Conservation (phyloP, 2,888 invertebrate genomes). For the Schrankia costaestrigalis region DNA sequence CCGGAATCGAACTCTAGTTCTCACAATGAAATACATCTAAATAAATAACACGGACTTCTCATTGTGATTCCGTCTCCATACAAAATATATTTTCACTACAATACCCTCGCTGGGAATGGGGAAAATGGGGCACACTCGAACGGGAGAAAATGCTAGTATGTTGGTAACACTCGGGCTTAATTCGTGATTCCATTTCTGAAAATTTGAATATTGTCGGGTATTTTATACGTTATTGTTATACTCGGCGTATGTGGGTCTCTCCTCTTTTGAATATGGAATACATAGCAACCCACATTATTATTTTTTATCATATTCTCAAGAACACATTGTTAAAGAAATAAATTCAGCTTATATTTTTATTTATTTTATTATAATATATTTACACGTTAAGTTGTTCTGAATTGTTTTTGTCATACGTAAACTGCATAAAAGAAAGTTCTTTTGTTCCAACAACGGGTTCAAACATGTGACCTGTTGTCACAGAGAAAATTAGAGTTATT, state of each 20-base stretch:
- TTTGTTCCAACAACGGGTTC: too few relatives aligned
- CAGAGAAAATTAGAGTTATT: too few relatives aligned
- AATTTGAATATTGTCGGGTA: conserved; percentile 42
- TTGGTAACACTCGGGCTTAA: conserved; percentile 55
- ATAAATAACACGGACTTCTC: conserved; percentile 71
- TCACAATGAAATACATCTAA: conserved; percentile 70
- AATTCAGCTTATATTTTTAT: too few relatives aligned
- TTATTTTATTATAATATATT: too few relatives aligned
- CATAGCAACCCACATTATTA: too few relatives aligned
- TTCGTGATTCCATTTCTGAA: conserved; percentile 50
- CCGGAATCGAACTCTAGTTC: conserved; percentile 56
- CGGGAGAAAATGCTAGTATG: conserved; percentile 54
- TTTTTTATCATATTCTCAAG: too few relatives aligned
- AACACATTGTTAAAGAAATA: too few relatives aligned
- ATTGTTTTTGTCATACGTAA: too few relatives aligned
- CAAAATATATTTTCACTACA: conserved; percentile 70
- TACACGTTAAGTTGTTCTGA: too few relatives aligned
- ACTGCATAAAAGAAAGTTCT: too few relatives aligned
- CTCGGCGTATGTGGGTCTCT: conserved; percentile 8
- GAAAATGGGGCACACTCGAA: conserved; percentile 61
- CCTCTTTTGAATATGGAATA: conserved; percentile 6
- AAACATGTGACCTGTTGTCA: too few relatives aligned
- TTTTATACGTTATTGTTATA: conserved; percentile 24
- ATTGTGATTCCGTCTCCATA: conserved; percentile 66
- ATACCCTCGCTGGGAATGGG: conserved; percentile 52